Evolutionary conservation across 1,140 invertebrate genomes (phyloP).

Genomic region (Antheraea pernyi): DNA sequence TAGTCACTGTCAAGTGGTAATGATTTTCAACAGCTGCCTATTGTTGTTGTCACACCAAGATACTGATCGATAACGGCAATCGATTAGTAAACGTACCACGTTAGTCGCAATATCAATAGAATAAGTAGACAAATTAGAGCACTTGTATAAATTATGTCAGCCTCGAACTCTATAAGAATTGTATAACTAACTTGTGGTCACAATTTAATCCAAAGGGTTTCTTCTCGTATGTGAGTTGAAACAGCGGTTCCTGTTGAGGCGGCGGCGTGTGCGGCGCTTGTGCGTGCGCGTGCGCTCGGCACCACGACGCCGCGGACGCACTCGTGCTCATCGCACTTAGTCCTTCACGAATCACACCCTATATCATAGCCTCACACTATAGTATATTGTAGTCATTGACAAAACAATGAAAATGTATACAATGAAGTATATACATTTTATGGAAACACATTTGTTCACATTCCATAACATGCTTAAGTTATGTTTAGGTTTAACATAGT

Average conservation of each 20-base stretch:
- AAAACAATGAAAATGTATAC: too few species aligned
- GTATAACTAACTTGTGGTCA: conserved; percentile 64
- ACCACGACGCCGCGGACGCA: conserved; percentile 43
- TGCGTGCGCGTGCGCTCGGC: conserved; percentile 31
- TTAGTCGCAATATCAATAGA: too few species aligned
- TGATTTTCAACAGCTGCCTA: too few species aligned
- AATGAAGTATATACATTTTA: too few species aligned
- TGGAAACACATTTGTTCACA: too few species aligned
- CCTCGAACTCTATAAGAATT: background rate
- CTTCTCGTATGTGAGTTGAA: conserved; percentile 79
- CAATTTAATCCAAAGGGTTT: conserved; percentile 72
- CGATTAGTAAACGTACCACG: too few species aligned
- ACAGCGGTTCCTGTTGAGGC: conserved; percentile 61
- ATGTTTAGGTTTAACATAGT: background rate
- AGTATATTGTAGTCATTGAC: background rate
- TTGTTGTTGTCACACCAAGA: too few species aligned
- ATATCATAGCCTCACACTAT: background rate
- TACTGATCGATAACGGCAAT: too few species aligned
- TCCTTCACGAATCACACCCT: conserved; percentile 69
- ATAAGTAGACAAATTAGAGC: too few species aligned
- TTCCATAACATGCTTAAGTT: too few species aligned
- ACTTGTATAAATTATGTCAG: too few species aligned
- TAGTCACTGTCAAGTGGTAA: too few species aligned
- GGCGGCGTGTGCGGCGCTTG: conserved; percentile 16
- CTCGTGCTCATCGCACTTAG: conserved; percentile 53